These are phyloP conservation scores for Cliona cf. orientalis DNA, from an alignment of 37 sponge, comb jelly and placozoan species.

Conservation along the genomic window DNA sequence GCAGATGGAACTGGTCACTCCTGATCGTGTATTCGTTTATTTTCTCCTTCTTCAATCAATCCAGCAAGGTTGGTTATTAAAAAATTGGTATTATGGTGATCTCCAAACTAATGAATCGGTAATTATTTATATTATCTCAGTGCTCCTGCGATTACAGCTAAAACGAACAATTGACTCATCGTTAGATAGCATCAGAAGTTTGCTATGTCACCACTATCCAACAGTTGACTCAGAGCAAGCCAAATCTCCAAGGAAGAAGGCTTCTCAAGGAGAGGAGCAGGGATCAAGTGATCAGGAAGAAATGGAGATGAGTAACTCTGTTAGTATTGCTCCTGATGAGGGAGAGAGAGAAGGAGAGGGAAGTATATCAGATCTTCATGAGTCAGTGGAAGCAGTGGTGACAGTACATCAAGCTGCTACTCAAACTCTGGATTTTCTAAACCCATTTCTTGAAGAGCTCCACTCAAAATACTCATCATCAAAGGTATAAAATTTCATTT, in stretches of 20 bases:
- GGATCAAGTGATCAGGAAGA: not conserved
- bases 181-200: not conserved
- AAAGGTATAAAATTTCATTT: too few species aligned
- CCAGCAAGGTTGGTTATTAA: conserved; percentile 18
- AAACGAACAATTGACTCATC: not conserved
- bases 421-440: conserved; percentile 11
- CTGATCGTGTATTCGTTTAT: not conserved
- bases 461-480: not conserved
- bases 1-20: conserved; percentile 37
- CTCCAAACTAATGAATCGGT: not conserved
- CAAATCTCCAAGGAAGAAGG: not conserved
- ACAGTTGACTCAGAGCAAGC: not conserved
- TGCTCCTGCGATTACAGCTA: not conserved
- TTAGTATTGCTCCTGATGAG: not conserved
- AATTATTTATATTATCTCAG: not conserved
- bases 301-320: not conserved
- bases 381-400: too few species aligned
- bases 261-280: not conserved
- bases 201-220: not conserved
- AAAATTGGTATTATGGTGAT: not conserved
- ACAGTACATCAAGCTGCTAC: not conserved
- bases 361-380: not conserved
- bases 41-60: conserved; percentile 49
- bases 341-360: not conserved
- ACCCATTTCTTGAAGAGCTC: conserved; percentile 10